Evolutionary conservation across 92 coral and sea anemone genomes (phyloP), one percentile per base, ranked within the genome.

Genomic region (Actinostola sp.): DNA sequence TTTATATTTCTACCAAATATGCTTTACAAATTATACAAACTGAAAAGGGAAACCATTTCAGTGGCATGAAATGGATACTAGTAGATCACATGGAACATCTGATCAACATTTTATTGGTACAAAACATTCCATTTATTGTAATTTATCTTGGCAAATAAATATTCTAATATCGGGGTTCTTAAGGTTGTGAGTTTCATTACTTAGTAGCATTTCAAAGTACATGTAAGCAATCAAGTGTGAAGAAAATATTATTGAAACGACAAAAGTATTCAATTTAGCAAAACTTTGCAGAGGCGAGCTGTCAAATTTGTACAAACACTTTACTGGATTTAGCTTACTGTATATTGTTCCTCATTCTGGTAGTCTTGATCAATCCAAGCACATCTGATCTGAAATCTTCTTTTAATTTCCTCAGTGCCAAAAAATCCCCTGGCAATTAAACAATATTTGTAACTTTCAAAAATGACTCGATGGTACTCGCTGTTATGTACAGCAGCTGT

Each of bases 341-440:
- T 93, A 43, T 87, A 93, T 9, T 79, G 90, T 17, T 91, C 97
- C n/a, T 70, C 75, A 53, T 67, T 72, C 33, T 74, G 43, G 78
- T 75, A 94, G 43, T 94, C 98, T 64, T 94, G 98, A 62, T 94
- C 98, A 54, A 94, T 88, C 89, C 93, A 94, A 5, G 86, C 98
- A 48, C 82, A 73, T 8, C 81, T 72, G 48, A 81, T 71, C 69
- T 87, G 89, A 61, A 83, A 90, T 48, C 79, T 73, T 59, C 73
- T 78, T 62, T 58, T 77, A 43, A 90, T 31, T 71, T 83, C 86
- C 16, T 72, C 24, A 38, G 73, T 85, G 60, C 51, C 60, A 23
- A 90, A 80, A 49, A 90, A 82, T 60, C 52, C 66, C 60, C 96
- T 90, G 53, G 23, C 76, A 86, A 69, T 55, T 23, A 67, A 51